phyloP scores from a whole-genome alignment of 2,888 invertebrate genomes.

The Drosophila leonis region DNA sequence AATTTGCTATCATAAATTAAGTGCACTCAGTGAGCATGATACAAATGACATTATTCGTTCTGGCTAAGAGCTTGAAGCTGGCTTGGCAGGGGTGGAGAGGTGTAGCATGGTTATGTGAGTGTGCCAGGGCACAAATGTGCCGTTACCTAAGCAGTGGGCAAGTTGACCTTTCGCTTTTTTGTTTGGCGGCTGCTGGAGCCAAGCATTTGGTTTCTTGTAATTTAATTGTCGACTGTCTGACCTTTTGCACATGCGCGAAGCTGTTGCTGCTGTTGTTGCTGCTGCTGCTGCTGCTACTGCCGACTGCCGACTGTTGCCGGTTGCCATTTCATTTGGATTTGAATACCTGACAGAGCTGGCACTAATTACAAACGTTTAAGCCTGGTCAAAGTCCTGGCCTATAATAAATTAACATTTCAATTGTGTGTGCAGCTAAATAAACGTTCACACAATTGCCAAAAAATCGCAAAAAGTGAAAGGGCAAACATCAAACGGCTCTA shows the following conservation, averaged over 20 bases:
- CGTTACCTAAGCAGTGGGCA: slow-evolving; percentile 22
- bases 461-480: slow-evolving; percentile 74
- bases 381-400: slow-evolving; percentile 50
- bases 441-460: slow-evolving; percentile 72
- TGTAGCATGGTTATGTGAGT: slow-evolving; percentile 2
- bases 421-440: slow-evolving; percentile 63
- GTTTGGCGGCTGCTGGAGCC: slow-evolving; percentile 42
- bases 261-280: background rate
- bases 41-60: slow-evolving; percentile 58
- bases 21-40: slow-evolving; percentile 54
- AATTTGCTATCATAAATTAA: slow-evolving; percentile 79
- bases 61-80: background rate
- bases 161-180: slow-evolving; percentile 55
- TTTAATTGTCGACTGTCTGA: slow-evolving; percentile 76
- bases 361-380: slow-evolving; percentile 62
- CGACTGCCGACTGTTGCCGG: background rate
- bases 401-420: slow-evolving; percentile 78
- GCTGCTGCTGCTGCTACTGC: background rate
- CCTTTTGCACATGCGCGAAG: slow-evolving; percentile 62
- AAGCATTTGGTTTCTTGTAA: slow-evolving; percentile 64
- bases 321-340: slow-evolving; percentile 63
- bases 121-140: slow-evolving; percentile 26
- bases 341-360: slow-evolving; percentile 20
- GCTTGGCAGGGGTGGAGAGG: background rate
- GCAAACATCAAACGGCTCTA: slow-evolving; percentile 48